Conservation (phyloP, 2,888 invertebrate species). For the Unio delphinus region DNA sequence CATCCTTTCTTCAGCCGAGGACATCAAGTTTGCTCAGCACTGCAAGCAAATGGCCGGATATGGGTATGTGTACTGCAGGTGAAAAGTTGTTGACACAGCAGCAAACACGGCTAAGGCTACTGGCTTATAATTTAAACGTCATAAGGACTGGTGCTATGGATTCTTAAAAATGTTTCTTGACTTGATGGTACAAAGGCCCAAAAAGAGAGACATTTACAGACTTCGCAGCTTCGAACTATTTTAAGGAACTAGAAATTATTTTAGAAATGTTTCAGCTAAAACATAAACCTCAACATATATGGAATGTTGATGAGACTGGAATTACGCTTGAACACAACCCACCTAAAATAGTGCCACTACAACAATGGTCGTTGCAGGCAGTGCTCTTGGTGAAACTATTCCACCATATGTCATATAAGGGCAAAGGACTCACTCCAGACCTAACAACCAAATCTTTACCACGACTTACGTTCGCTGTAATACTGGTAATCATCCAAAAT, state of each 20-base stretch:
- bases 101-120: too few relatives aligned
- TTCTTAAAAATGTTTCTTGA: conserved; percentile 15
- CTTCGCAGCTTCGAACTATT: conserved; percentile 11
- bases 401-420: conserved; percentile 22
- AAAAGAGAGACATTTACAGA: conserved; percentile 18
- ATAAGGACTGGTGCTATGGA: conserved; percentile 22
- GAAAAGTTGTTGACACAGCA: too few relatives aligned
- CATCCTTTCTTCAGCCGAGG: neutral
- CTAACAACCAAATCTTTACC: conserved; percentile 3
- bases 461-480: conserved; percentile 2
- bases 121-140: neutral
- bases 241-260: conserved; percentile 6
- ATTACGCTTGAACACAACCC: conserved; percentile 19
- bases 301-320: conserved; percentile 22
- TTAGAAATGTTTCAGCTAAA: conserved; percentile 14
- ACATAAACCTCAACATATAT: conserved; percentile 14
- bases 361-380: conserved; percentile 16
- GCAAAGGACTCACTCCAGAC: conserved; percentile 13
- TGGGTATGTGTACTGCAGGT: too few relatives aligned
- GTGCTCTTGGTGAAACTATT: conserved; percentile 23
- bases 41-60: neutral
- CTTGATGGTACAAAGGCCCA: conserved; percentile 10
- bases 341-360: conserved; percentile 16
- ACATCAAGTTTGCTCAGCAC: conserved; percentile 4
- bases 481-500: conserved; percentile 11